These are phyloP conservation scores for Cervus canadensis DNA, from an alignment of 2,113 vertebrate genomes.

Conservation along the genomic window DNA sequence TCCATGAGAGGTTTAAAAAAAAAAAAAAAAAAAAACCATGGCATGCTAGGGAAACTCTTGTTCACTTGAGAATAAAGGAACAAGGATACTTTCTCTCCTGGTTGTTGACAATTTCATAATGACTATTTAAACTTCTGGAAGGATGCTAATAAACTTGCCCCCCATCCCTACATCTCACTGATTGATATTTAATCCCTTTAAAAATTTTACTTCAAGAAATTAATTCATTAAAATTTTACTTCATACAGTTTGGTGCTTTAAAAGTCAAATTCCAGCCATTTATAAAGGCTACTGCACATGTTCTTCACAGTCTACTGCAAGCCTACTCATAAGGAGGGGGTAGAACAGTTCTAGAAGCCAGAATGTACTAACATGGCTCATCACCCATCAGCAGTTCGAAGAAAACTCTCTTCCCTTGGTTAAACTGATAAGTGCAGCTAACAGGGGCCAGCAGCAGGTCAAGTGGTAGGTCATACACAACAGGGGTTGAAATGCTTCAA, in stretches of 20 bases:
- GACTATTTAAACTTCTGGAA: not conserved
- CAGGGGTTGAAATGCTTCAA: not conserved
- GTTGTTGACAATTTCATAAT: not conserved
- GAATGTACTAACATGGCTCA: not conserved
- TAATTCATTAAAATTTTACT: not conserved
- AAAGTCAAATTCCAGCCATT: not conserved
- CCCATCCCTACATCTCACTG: not conserved
- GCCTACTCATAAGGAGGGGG: not conserved
- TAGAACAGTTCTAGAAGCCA: not conserved
- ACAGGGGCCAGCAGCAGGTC: not conserved
- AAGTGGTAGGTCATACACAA: not conserved
- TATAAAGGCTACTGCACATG: not conserved
- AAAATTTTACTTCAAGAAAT: not conserved
- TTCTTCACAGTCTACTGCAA: not conserved
- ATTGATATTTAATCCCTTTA: not conserved
- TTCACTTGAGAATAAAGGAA: not conserved
- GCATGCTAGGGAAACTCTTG: not conserved
- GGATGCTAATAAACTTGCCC: not conserved
- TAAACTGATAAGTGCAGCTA: not conserved
- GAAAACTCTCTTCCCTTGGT: not conserved
- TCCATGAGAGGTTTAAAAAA: not conserved
- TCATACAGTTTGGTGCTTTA: not conserved
- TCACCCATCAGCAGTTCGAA: not conserved
- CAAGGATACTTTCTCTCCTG: not conserved
- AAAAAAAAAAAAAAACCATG: not conserved